A percentile compares a stretch with the other conserved stretches of the same genome.
Evolutionary conservation across 2,797 vertebrate genomes (phyloP).

Genomic region (Cyprinodon diabolis): DNA sequence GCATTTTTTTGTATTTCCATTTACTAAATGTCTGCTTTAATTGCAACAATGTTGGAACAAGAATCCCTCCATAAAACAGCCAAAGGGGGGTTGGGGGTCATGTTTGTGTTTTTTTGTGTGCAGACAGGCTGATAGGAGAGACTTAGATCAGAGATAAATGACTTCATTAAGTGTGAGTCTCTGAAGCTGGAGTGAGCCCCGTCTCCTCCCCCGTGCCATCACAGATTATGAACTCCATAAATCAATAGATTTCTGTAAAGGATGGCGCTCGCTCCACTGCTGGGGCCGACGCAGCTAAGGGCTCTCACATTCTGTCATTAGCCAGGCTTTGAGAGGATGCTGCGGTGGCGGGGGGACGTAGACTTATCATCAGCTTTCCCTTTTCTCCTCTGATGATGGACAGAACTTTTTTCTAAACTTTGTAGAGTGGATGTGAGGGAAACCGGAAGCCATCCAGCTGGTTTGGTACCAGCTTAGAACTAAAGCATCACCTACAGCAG

Average conservation of each 20-base stretch:
- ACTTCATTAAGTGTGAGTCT: conserved; percentile 80
- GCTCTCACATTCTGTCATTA: conserved; percentile 27
- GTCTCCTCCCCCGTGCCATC: conserved; percentile 65
- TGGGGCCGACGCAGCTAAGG: conserved; percentile 32
- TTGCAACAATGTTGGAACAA: too few species aligned
- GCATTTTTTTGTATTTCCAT: too few species aligned
- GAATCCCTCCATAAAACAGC: too few species aligned
- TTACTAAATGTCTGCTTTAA: too few species aligned
- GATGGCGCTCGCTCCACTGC: conserved; percentile 51
- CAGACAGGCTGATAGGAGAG: conserved; percentile 56
- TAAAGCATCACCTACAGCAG: neutral
- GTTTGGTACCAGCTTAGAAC: neutral
- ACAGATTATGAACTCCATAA: conserved; percentile 80
- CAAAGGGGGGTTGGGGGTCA: too few species aligned
- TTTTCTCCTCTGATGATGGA: neutral
- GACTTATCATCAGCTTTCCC: neutral
- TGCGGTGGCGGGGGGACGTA: neutral
- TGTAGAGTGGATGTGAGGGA: neutral
- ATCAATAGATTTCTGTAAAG: conserved; percentile 76
- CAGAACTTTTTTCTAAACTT: neutral
- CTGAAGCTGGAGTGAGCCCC: conserved; percentile 73
- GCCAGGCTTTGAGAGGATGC: conserved; percentile 28
- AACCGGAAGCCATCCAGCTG: neutral
- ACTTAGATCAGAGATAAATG: conserved; percentile 82
- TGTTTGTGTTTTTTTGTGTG: neutral